Conservation (phyloP, 2,797 vertebrate genomes). For the Eulemur albifrons region DNA sequence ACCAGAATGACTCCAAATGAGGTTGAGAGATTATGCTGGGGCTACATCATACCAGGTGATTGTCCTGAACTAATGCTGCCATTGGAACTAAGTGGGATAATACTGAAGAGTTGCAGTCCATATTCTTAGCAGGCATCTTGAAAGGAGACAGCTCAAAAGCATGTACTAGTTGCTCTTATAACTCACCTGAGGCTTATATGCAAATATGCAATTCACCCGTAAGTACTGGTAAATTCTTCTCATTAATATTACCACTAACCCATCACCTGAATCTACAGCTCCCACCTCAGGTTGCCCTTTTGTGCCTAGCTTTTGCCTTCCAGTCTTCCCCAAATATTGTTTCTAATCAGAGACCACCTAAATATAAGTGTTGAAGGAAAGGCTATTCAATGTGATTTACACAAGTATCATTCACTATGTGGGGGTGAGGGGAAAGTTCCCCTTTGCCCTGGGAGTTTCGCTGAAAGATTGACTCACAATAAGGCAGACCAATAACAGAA, state of each 20-base stretch:
- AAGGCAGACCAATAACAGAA: not conserved
- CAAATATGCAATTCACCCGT: not conserved
- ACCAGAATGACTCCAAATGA: not conserved
- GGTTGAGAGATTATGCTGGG: not conserved
- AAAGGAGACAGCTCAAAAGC: not conserved
- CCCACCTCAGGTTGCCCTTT: not conserved
- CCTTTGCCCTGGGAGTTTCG: not conserved
- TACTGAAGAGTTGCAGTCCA: not conserved
- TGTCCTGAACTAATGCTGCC: not conserved
- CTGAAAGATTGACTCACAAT: not conserved
- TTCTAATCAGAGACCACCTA: not conserved
- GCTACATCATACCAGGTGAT: not conserved
- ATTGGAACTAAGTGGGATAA: not conserved
- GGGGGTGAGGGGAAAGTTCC: not conserved
- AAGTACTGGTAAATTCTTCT: not conserved
- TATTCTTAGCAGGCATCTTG: slow-evolving; percentile 1
- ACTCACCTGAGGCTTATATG: not conserved
- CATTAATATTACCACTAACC: not conserved
- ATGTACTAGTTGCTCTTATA: not conserved
- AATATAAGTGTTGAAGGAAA: not conserved
- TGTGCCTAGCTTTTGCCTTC: not conserved
- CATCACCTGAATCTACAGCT: not conserved
- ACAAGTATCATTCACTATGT: not conserved
- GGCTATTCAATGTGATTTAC: not conserved
- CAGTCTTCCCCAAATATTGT: not conserved